Evolutionary conservation across 2,113 vertebrate genomes (phyloP).

Genomic region (Mobula birostris): DNA sequence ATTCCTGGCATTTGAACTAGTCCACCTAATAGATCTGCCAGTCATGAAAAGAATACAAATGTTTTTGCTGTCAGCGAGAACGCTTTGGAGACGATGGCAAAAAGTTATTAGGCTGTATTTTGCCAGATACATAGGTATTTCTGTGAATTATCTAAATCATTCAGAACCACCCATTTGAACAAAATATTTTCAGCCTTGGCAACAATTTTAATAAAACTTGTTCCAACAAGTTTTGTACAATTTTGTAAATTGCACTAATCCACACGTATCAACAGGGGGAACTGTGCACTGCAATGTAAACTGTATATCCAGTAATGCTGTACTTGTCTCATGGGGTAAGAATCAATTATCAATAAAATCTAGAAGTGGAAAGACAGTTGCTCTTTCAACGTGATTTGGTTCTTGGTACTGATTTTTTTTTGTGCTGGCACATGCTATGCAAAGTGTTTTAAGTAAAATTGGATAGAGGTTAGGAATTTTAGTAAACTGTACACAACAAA

Average conservation of each 20-base stretch:
- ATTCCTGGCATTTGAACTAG: not conserved
- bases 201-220: not conserved
- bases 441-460: not conserved
- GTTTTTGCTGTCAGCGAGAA: not conserved
- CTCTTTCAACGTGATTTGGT: not conserved
- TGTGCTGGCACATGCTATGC: not conserved
- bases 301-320: not conserved
- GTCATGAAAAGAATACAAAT: not conserved
- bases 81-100: not conserved
- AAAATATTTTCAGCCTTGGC: not conserved
- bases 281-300: not conserved
- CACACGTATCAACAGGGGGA: slow-evolving; percentile 18
- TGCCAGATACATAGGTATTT: not conserved
- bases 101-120: not conserved
- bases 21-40: not conserved
- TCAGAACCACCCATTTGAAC: not conserved
- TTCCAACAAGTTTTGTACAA: not conserved
- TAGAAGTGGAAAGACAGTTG: not conserved
- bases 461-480: not conserved
- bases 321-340: not conserved
- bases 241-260: not conserved
- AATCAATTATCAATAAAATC: not conserved
- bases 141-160: not conserved
- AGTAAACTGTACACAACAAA: not conserved
- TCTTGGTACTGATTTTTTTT: not conserved